Conservation (phyloP, 1,140 invertebrate genomes). For the Physella acuta region DNA sequence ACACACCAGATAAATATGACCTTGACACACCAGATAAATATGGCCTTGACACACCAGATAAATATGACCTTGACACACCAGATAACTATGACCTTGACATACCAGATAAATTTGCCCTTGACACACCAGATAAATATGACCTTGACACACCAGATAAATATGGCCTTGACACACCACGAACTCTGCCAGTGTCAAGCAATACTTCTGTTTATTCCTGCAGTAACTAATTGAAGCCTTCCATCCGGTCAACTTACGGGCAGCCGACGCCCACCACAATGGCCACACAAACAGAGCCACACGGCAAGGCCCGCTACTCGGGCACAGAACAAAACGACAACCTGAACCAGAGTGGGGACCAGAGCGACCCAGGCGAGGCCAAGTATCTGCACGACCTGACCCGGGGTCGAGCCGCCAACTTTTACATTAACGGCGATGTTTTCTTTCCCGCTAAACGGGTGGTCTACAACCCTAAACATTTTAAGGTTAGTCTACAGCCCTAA, state of each 20-base stretch:
- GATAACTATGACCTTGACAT: no score
- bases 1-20: no score
- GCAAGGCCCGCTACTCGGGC: not conserved
- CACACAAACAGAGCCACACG: no score
- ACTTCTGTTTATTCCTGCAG: not conserved
- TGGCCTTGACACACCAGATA: no score
- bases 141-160: no score
- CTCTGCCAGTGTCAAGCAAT: not conserved
- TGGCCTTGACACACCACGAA: no score
- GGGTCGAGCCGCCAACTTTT: conserved; percentile 3
- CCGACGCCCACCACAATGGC: not conserved
- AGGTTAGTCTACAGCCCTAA: conserved; percentile 14
- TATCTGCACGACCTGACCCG: not conserved
- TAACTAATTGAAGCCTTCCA: not conserved
- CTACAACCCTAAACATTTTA: conserved; percentile 17
- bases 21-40: no score
- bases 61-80: no score
- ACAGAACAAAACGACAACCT: not conserved
- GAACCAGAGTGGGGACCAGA: not conserved
- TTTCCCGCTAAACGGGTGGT: conserved; percentile 10
- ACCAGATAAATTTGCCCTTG: no score
- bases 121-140: no score
- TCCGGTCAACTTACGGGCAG: not conserved
- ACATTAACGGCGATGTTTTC: conserved; percentile 15
- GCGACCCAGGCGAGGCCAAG: not conserved